These are phyloP conservation scores for Cetonia aurata DNA, from an alignment of 2,888 invertebrate species.

Conservation along the genomic window DNA sequence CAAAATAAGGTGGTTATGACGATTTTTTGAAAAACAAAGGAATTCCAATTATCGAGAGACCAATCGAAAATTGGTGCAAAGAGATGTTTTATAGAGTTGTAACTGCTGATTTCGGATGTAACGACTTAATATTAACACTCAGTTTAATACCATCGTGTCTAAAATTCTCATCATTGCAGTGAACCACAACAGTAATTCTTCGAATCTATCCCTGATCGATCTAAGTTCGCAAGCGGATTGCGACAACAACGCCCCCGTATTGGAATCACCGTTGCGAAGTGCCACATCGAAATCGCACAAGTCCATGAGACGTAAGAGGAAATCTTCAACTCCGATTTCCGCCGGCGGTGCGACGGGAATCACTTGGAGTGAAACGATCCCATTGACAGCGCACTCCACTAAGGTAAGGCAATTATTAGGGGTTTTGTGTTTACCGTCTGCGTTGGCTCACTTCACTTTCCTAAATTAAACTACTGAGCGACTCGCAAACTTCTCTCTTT, in stretches of 20 bases:
- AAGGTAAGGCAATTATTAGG: conserved; percentile 49
- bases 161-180: conserved; percentile 44
- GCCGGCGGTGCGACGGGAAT: conserved; percentile 23
- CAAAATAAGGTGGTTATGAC: no score
- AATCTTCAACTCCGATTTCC: conserved; percentile 22
- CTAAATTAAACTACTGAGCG: no score
- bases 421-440: not conserved
- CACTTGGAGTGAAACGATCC: conserved; percentile 52
- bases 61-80: no score
- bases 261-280: conserved; percentile 37
- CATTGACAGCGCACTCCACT: conserved; percentile 49
- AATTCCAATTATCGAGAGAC: no score
- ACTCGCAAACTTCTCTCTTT: no score
- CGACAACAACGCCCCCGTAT: conserved; percentile 43
- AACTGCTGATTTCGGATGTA: no score
- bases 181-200: conserved; percentile 44
- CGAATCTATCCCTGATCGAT: conserved; percentile 54
- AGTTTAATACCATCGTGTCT: not conserved
- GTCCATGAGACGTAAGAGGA: conserved; percentile 43
- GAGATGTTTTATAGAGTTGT: no score
- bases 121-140: no score
- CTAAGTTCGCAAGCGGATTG: conserved; percentile 56
- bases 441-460: no score
- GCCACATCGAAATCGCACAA: conserved; percentile 24
- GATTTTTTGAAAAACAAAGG: no score